Percentiles rank a stretch among this genome's conserved stretches.
phyloP scores from a whole-genome alignment of 2,113 vertebrate genomes.

The Ramphastos sulfuratus region DNA sequence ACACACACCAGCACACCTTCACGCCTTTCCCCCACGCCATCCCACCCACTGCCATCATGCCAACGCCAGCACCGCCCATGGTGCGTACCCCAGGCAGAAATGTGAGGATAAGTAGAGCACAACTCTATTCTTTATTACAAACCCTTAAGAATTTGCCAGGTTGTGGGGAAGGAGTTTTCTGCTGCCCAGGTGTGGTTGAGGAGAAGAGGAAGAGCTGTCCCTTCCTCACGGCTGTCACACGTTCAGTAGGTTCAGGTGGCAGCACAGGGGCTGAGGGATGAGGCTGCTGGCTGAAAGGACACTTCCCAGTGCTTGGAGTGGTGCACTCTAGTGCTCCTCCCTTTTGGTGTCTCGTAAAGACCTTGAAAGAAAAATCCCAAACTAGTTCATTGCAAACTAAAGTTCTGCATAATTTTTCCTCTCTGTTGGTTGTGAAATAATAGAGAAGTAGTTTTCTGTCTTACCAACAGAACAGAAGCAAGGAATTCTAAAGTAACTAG shows the following conservation, averaged over 20 bases:
- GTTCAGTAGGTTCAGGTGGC: neutral
- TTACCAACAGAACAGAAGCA: conserved; percentile 7
- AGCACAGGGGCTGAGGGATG: neutral
- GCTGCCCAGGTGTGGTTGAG: neutral
- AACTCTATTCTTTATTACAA: conserved; percentile 65
- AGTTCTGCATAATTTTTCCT: neutral
- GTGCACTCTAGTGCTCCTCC: neutral
- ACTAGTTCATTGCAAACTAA: neutral
- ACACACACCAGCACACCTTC: conserved; percentile 99
- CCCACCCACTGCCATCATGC: conserved; percentile 92
- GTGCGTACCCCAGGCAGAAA: conserved; percentile 99
- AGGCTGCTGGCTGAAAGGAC: neutral
- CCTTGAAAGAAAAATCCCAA: neutral
- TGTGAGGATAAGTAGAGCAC: conserved; percentile 96
- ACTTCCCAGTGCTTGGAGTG: neutral
- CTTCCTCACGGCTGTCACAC: rapidly evolving
- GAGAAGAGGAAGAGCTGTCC: neutral
- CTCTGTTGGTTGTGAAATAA: conserved; percentile 8
- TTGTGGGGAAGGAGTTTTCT: neutral
- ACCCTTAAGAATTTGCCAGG: neutral
- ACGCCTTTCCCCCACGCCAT: conserved; percentile 97
- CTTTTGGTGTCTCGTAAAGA: neutral
- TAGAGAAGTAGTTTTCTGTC: neutral
- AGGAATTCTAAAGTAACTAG: conserved; percentile 73
- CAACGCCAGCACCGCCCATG: conserved; percentile 98